Evolutionary conservation across 2,888 invertebrate species (phyloP).

Genomic region (Drosophila macrospina): DNA sequence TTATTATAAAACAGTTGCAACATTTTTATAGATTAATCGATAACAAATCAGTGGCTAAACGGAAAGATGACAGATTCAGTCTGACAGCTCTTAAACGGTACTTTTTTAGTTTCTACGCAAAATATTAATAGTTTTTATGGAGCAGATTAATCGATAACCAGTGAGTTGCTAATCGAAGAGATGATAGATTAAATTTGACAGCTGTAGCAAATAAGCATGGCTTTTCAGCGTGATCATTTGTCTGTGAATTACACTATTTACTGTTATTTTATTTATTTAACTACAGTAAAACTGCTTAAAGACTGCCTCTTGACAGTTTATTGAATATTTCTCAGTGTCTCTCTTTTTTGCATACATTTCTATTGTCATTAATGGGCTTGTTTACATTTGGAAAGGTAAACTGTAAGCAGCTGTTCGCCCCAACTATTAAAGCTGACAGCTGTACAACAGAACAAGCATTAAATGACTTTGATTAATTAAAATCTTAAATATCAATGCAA

Average conservation of each 20-base stretch:
- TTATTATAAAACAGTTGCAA: no score
- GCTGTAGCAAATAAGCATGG: constrained; percentile 6
- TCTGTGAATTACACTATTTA: background rate
- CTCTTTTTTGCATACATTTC: background rate
- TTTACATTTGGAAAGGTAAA: constrained; percentile 15
- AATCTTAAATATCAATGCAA: background rate
- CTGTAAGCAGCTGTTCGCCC: constrained; percentile 17
- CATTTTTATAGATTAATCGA: background rate
- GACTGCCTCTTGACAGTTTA: constrained; percentile 6
- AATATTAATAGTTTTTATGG: no score
- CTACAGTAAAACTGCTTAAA: background rate
- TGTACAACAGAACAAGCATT: constrained; percentile 8
- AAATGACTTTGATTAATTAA: constrained; percentile 2
- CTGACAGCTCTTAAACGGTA: no score
- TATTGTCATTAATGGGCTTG: constrained; percentile 8
- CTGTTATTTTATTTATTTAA: background rate
- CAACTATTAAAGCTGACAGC: no score
- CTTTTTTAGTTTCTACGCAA: no score
- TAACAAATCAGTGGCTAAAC: background rate
- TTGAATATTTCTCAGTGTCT: no score
- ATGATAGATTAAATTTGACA: background rate
- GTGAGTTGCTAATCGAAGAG: background rate
- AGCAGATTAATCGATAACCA: background rate
- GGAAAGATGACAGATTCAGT: no score
- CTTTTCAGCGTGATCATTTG: background rate